Conservation (phyloP, 2,113 vertebrate genomes). For the Amphilophus citrinellus region DNA sequence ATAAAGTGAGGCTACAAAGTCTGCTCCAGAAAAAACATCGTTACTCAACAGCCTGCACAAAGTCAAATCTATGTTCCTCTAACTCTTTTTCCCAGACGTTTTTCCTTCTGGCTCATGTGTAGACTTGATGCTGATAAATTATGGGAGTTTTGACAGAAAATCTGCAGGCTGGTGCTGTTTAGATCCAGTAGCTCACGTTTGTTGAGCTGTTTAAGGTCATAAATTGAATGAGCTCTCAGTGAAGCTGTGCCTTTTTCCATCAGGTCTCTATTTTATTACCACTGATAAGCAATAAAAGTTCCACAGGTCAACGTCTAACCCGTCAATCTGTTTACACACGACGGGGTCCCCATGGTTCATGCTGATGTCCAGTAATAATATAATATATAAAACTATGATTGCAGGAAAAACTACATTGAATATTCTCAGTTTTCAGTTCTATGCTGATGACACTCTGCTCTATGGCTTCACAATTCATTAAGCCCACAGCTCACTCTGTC, state of each 20-base stretch:
- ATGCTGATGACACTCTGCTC: neutral
- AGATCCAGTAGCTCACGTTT: neutral
- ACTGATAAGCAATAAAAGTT: neutral
- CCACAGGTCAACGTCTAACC: neutral
- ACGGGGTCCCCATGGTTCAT: neutral
- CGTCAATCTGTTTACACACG: neutral
- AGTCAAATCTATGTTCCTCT: neutral
- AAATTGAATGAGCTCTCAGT: neutral
- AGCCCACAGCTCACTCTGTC: neutral
- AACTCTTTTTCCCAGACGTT: neutral
- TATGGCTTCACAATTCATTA: neutral
- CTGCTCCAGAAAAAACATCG: neutral
- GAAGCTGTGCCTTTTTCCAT: neutral
- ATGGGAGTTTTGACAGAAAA: neutral
- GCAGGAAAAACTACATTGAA: neutral
- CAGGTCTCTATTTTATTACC: neutral
- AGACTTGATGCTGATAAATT: neutral
- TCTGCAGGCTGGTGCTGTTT: neutral
- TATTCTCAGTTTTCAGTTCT: neutral
- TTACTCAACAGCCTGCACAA: neutral
- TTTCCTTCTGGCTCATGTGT: neutral
- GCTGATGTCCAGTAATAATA: neutral
- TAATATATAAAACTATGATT: neutral
- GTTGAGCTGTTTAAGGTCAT: neutral
- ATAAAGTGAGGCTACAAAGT: no score